Evolutionary conservation across 2,888 invertebrate species (phyloP), one percentile per base, ranked within the genome.

Genomic region (Himalopsyche tibetana): DNA sequence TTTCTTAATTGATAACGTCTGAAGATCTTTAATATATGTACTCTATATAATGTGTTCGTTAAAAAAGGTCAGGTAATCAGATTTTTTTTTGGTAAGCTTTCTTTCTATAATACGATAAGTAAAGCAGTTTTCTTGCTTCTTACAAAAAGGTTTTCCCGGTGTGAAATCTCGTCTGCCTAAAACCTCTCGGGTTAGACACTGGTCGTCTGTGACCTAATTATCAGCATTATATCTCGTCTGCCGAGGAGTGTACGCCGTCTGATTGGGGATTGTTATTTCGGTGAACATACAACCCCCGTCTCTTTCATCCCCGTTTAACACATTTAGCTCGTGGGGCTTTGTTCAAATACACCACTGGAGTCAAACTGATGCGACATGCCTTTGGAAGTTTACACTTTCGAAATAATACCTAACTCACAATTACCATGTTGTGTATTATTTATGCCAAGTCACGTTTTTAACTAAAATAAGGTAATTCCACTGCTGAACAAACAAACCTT

Each of bases 261-360:
- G 84, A 84, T 84, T 84, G 84, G 84, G 80, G 55, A 80, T 80
- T 84, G 84, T 84, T 80, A 84, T 80, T 84, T 55, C 84, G 45
- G 83, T 74, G 69, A 83, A 28, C 55, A 55, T 82, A 55, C 63
- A 55, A 82, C 40, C 82, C 40, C 42, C 79, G 40, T 38, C 80
- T 51, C 84, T 55, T 55, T 19, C 38, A 19, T 55, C 38, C 84
- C 84, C 42, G 17, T 15, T 51, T 51, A 51, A 51, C 80, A 19
- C 40, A 63, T 63, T 63, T 63, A 19, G 63, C 9, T 63, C 63
- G 63, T 63, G 19, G 28, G 19, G 63, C 63, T 63, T 63, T 63
- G 63, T 63, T 2, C 28, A 63, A 63, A 63, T 63, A 63, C 63
- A 63, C 63, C 19, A 63, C 63, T 19, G 28, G 5, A 63, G 19